Evolutionary conservation across 2,113 vertebrate species (phyloP).

Genomic region (Chloropsis hardwickii): DNA sequence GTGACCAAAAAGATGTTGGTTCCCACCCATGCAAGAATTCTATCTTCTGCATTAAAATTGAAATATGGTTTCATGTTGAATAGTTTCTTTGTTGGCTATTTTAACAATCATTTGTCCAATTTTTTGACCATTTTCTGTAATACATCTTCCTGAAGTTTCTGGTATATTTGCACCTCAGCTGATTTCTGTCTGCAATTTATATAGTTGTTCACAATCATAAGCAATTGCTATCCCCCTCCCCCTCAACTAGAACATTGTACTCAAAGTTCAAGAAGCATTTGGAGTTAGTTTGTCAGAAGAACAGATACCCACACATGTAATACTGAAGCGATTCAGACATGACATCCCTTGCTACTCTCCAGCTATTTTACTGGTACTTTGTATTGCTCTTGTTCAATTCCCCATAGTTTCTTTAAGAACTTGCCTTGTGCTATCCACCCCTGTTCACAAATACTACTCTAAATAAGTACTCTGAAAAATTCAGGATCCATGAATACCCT

Average conservation of each 20-base stretch:
- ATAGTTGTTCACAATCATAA: neutral
- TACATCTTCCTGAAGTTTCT: neutral
- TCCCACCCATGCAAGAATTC: neutral
- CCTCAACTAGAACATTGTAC: neutral
- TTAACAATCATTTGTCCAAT: neutral
- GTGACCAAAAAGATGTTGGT: neutral
- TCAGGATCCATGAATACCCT: neutral
- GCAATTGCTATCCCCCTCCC: neutral
- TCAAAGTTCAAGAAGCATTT: neutral
- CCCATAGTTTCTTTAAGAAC: neutral
- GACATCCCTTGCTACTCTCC: neutral
- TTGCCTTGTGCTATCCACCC: neutral
- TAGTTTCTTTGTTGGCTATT: neutral
- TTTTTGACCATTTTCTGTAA: neutral
- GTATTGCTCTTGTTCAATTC: neutral
- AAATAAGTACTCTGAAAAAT: neutral
- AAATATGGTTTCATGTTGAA: too few relatives aligned
- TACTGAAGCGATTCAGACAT: neutral
- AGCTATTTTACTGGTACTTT: neutral
- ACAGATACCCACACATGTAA: neutral
- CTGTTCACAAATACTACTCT: neutral
- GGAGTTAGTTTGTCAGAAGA: neutral
- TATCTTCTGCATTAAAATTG: neutral
- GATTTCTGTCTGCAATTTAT: neutral
- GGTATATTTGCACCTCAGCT: neutral